Evolutionary conservation across 1,140 invertebrate genomes (phyloP).

Genomic region (Caerostris darwini): DNA sequence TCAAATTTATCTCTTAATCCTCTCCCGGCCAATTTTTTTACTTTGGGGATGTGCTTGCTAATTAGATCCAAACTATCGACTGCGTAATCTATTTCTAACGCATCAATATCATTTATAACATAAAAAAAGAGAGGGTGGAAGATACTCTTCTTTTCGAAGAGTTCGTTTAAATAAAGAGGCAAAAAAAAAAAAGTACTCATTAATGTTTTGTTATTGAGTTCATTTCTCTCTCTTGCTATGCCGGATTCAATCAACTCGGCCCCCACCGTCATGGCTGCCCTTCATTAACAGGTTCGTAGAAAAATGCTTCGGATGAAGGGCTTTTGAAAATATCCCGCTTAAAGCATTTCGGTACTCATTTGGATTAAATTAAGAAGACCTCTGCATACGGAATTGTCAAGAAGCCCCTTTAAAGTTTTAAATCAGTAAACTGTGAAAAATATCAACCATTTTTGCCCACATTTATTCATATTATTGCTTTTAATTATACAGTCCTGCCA

Average conservation of each 20-base stretch:
- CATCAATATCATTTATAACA: slow-evolving; percentile 35
- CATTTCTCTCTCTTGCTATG: background rate
- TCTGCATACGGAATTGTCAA: slow-evolving; percentile 22
- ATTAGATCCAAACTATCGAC: slow-evolving; percentile 52
- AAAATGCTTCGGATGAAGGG: slow-evolving; percentile 23
- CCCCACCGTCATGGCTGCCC: background rate
- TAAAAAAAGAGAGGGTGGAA: background rate
- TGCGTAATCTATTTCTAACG: slow-evolving; percentile 51
- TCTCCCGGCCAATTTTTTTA: background rate
- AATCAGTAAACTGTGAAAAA: too few relatives aligned
- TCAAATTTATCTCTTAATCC: slow-evolving; percentile 53
- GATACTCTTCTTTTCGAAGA: background rate
- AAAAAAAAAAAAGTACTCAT: slow-evolving; percentile 14
- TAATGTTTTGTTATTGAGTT: slow-evolving; percentile 52
- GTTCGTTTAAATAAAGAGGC: slow-evolving; percentile 25
- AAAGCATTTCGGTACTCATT: slow-evolving; percentile 35
- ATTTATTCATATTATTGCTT: too few relatives aligned
- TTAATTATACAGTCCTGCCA: too few relatives aligned
- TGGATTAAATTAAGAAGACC: slow-evolving; percentile 47
- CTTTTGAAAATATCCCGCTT: background rate
- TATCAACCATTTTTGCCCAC: too few relatives aligned
- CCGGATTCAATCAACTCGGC: slow-evolving; percentile 58
- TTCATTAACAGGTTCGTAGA: slow-evolving; percentile 43
- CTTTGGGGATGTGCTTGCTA: background rate
- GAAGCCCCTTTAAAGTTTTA: background rate